Evolutionary conservation across 92 coral and sea anemone genomes (phyloP).

Genomic region (Porites evermanni): DNA sequence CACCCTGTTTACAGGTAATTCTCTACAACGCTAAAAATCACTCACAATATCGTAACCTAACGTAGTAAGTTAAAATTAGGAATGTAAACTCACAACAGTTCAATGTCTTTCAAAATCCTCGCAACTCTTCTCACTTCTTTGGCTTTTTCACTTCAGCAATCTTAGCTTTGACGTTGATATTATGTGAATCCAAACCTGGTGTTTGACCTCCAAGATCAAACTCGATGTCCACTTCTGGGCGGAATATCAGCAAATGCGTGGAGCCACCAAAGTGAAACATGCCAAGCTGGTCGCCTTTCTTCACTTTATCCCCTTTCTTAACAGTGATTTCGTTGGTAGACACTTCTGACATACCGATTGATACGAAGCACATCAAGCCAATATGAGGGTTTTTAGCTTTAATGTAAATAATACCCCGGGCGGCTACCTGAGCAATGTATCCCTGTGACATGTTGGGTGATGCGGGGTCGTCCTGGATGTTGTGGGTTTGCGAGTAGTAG

Average conservation of each 20-base stretch:
- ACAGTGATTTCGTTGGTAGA: conserved; percentile 33
- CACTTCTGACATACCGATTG: conserved; percentile 38
- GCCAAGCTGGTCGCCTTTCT: conserved; percentile 73
- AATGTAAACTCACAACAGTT: neutral
- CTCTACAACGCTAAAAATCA: conserved; percentile 6
- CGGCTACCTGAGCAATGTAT: too few species aligned
- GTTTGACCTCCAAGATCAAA: neutral
- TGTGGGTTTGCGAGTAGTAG: neutral
- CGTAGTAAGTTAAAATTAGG: conserved; percentile 1
- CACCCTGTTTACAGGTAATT: neutral
- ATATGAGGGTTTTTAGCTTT: conserved; percentile 16
- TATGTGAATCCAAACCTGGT: neutral
- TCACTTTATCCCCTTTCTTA: conserved; percentile 16
- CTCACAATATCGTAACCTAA: neutral
- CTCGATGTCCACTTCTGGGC: neutral
- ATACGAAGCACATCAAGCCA: conserved; percentile 47
- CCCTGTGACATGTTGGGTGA: too few species aligned
- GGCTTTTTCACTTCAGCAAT: neutral
- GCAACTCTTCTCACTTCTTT: neutral
- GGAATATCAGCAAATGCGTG: conserved; percentile 67
- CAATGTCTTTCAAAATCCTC: neutral
- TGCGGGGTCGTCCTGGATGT: too few species aligned
- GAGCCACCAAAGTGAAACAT: conserved; percentile 75
- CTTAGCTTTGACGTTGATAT: neutral
- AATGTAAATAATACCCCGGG: too few species aligned